A percentile compares a stretch with the other conserved stretches of the same genome.
Conservation (phyloP, 2,797 vertebrate species). For the Moxostoma hubbsi region DNA sequence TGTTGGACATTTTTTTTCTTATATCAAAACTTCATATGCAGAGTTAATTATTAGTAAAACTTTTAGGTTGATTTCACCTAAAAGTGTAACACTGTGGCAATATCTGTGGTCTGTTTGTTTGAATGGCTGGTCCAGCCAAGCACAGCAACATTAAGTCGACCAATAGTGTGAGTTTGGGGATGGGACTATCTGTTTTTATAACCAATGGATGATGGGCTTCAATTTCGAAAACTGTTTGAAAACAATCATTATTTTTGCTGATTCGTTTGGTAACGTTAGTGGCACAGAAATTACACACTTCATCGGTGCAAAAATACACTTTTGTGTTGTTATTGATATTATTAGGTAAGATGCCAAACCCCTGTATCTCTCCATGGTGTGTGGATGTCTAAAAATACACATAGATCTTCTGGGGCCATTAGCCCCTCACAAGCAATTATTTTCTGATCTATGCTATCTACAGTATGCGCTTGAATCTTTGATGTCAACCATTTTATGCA, state of each 20-base stretch:
- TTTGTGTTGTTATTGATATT: not conserved
- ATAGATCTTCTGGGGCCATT: conserved; percentile 40
- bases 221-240: not conserved
- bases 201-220: not conserved
- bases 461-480: conserved; percentile 39
- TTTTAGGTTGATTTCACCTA: too few relatives aligned
- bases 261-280: not conserved
- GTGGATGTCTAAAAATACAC: conserved; percentile 29
- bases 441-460: conserved; percentile 5
- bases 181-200: not conserved
- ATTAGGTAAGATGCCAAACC: not conserved
- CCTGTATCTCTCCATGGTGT: conserved; percentile 15
- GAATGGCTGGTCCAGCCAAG: too few relatives aligned
- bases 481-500: conserved; percentile 43
- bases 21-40: too few relatives aligned
- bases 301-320: too few relatives aligned
- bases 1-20: too few relatives aligned
- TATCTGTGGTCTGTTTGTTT: too few relatives aligned
- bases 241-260: too few relatives aligned
- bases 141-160: too few relatives aligned
- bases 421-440: conserved; percentile 38
- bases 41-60: too few relatives aligned
- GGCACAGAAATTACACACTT: not conserved
- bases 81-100: too few relatives aligned
- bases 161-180: too few relatives aligned